These are phyloP conservation scores for Tragelaphus buxtoni DNA, from an alignment of 2,113 vertebrate genomes.

Conservation along the genomic window DNA sequence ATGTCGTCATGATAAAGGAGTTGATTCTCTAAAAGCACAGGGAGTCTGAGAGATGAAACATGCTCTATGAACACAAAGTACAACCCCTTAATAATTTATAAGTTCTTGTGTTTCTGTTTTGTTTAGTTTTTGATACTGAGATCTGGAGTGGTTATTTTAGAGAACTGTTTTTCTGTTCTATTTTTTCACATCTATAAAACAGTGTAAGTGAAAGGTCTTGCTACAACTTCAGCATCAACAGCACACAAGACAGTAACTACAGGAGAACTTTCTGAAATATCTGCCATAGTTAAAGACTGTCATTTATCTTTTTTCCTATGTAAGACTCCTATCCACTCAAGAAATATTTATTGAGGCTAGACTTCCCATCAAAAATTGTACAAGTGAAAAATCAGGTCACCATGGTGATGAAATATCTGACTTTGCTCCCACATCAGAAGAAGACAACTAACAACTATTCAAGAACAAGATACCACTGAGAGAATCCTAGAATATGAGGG, in stretches of 20 bases:
- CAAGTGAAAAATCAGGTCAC: neutral
- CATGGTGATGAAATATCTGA: neutral
- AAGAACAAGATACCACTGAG: neutral
- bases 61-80: neutral
- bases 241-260: neutral
- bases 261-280: neutral
- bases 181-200: neutral
- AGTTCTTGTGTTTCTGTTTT: neutral
- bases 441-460: neutral
- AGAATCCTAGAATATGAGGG: neutral
- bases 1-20: constrained; percentile 23
- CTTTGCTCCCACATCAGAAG: neutral
- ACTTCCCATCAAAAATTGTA: neutral
- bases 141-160: neutral
- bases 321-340: neutral
- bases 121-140: constrained; percentile 25
- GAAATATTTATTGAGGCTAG: neutral
- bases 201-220: neutral
- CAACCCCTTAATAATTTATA: constrained; percentile 57
- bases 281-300: neutral
- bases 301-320: neutral
- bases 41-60: neutral
- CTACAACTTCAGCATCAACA: neutral
- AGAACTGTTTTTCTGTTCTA: neutral
- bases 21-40: neutral